Evolutionary conservation across 2,888 invertebrate species (phyloP).

Genomic region (Siphonodentalium dalli): DNA sequence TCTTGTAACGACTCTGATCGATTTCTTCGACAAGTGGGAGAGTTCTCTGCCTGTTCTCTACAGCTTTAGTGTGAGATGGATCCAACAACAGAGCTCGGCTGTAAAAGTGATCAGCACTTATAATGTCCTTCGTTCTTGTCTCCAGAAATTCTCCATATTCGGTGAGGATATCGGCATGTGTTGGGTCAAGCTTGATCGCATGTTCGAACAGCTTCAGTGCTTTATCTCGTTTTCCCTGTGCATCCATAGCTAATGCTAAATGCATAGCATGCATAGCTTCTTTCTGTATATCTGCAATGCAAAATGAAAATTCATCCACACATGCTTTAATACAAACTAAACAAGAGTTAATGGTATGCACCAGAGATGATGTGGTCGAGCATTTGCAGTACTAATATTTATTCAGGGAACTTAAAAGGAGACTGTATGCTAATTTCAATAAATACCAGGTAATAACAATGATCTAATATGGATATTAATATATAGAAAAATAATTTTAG

Average conservation of each 20-base stretch:
- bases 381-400: too few species aligned
- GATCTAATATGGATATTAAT: too few species aligned
- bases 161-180: conserved; percentile 89
- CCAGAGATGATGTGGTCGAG: too few species aligned
- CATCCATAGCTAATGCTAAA: conserved; percentile 84
- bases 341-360: too few species aligned
- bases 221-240: conserved; percentile 82
- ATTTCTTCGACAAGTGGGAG: conserved; percentile 85
- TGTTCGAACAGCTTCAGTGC: conserved; percentile 76
- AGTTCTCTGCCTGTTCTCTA: conserved; percentile 80
- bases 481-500: too few species aligned
- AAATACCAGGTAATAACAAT: too few species aligned
- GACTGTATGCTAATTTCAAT: too few species aligned
- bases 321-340: too few species aligned
- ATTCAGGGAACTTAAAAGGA: too few species aligned
- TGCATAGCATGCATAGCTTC: conserved; percentile 87
- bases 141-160: conserved; percentile 94
- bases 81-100: conserved; percentile 80
- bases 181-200: conserved; percentile 88
- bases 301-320: neutral
- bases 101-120: conserved; percentile 90
- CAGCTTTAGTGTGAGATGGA: conserved; percentile 75
- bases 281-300: conserved; percentile 67
- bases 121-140: conserved; percentile 81
- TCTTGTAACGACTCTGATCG: conserved; percentile 78